A percentile compares a stretch with the other conserved stretches of the same genome.
Conservation (phyloP, 2,797 vertebrate genomes). For the Peromyscus melanophrys region DNA sequence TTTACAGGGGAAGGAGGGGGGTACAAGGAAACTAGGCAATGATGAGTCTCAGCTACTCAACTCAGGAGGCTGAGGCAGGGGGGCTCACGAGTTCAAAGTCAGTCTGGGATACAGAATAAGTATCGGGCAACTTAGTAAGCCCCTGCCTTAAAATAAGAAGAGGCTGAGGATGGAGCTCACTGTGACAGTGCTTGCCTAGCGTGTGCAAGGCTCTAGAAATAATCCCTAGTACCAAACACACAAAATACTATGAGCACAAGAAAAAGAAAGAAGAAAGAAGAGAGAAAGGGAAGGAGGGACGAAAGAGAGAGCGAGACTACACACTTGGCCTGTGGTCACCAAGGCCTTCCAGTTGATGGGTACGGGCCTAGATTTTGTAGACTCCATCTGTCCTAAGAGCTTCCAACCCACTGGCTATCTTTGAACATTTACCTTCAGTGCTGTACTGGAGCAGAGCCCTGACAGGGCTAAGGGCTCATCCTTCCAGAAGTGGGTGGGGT, state of each 20-base stretch:
- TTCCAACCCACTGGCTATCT: background rate
- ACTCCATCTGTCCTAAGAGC: background rate
- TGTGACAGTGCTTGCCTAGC: background rate
- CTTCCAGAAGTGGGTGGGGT: background rate
- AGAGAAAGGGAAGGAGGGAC: accelerated
- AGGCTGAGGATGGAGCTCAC: background rate
- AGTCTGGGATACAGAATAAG: background rate
- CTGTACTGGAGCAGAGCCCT: background rate
- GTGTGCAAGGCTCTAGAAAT: background rate
- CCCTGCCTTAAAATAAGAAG: background rate
- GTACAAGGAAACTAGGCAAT: background rate
- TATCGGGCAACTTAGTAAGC: background rate
- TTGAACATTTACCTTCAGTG: background rate
- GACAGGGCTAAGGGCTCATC: background rate
- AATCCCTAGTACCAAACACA: background rate
- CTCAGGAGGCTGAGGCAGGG: background rate
- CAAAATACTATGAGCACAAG: background rate
- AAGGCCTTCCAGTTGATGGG: background rate
- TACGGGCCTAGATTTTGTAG: background rate
- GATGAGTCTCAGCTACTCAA: background rate
- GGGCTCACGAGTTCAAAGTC: background rate
- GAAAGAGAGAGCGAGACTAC: background rate
- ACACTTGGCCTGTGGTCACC: background rate
- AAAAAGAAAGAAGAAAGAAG: background rate
- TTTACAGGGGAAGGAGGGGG: background rate